A percentile compares a stretch with the other conserved stretches of the same genome.
phyloP scores from a whole-genome alignment of 2,888 invertebrate genomes.

The Cenopis cana region DNA sequence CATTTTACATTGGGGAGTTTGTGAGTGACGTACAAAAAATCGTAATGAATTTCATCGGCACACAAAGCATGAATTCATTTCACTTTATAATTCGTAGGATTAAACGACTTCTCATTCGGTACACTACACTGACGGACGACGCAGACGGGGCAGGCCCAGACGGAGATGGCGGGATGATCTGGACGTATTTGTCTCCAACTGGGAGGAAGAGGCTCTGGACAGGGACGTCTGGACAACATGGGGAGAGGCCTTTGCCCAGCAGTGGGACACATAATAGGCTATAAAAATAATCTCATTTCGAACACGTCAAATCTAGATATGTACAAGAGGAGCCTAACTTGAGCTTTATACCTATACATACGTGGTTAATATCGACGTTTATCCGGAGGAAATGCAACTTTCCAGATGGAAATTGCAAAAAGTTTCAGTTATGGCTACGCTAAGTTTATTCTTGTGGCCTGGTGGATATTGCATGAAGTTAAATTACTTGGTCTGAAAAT shows the following conservation, averaged over 20 bases:
- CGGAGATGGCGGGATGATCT: too few relatives aligned
- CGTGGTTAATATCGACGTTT: not conserved
- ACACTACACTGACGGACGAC: not conserved
- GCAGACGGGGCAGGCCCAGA: too few relatives aligned
- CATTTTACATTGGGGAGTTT: slow-evolving; percentile 5
- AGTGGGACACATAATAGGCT: too few relatives aligned
- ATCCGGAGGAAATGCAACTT: slow-evolving; percentile 2
- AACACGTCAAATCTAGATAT: too few relatives aligned
- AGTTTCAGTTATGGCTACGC: not conserved
- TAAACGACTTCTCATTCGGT: slow-evolving; percentile 1
- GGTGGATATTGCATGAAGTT: slow-evolving; percentile 21
- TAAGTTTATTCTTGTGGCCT: slow-evolving; percentile 4
- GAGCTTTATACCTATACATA: too few relatives aligned
- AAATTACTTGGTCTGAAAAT: slow-evolving; percentile 24
- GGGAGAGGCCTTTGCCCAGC: too few relatives aligned
- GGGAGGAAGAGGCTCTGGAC: too few relatives aligned
- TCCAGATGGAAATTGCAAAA: not conserved
- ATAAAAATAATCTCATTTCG: too few relatives aligned
- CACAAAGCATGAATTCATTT: slow-evolving; percentile 11
- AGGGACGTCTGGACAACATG: too few relatives aligned
- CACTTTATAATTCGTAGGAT: slow-evolving; percentile 4
- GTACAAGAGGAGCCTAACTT: too few relatives aligned
- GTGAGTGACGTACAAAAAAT: slow-evolving; percentile 1
- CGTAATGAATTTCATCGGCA: slow-evolving; percentile 15
- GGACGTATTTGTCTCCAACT: too few relatives aligned